Percentiles rank a stretch among this genome's conserved stretches.
These are phyloP conservation scores for Rhipidura dahli DNA, from an alignment of 2,113 vertebrate species.

Conservation along the genomic window DNA sequence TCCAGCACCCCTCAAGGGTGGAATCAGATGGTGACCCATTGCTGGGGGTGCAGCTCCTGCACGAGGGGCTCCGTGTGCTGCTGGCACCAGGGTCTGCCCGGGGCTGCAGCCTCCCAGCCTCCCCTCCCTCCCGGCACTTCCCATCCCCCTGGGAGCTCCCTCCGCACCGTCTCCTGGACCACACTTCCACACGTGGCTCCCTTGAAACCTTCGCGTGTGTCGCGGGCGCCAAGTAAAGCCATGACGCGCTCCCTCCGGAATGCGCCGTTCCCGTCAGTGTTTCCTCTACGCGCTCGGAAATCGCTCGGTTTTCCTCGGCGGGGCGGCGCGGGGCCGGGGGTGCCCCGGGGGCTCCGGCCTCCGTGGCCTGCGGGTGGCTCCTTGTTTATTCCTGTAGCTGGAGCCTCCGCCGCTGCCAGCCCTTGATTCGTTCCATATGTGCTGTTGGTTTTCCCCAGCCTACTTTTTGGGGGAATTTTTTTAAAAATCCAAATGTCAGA, in stretches of 20 bases:
- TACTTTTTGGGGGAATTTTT: neutral
- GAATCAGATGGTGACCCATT: neutral
- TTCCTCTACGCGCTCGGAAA: constrained; percentile 15
- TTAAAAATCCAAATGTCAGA: neutral
- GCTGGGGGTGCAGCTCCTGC: accelerated
- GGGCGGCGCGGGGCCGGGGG: neutral
- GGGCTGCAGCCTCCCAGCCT: neutral
- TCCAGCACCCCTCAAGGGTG: neutral
- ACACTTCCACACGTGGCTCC: constrained; percentile 10
- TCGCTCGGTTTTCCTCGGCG: neutral
- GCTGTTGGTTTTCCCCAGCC: neutral
- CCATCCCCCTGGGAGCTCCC: neutral
- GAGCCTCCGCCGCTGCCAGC: neutral
- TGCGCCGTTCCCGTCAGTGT: neutral
- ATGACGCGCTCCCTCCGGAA: constrained; percentile 28
- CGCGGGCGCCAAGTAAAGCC: neutral
- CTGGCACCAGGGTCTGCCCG: accelerated
- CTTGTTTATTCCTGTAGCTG: constrained; percentile 25
- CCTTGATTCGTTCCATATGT: neutral
- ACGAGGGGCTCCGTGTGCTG: accelerated
- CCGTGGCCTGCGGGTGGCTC: neutral
- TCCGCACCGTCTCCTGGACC: neutral
- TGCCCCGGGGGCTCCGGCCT: neutral
- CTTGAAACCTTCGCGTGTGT: neutral
- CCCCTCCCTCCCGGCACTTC: neutral